Base-by-base conservation (phyloP, 2,797 vertebrate species). In the Prionace glauca region DNA sequence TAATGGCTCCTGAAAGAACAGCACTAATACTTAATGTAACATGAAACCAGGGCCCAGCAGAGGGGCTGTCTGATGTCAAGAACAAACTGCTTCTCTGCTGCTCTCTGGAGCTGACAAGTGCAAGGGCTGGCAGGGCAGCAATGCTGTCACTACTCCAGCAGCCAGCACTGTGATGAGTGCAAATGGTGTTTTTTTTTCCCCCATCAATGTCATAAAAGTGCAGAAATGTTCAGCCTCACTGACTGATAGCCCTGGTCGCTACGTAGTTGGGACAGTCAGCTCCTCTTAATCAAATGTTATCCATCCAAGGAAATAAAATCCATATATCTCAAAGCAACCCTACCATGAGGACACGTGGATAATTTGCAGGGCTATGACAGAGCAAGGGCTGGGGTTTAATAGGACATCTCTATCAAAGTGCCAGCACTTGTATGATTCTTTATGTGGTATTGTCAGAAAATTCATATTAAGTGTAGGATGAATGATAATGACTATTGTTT, bases 21-120 rank as follows among this genome's bases (percentile, higher is more conserved):
- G 97, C 96, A 96, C 97, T 98, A 97, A 97, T 97, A 97, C 97
- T 97, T 97, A 98, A 98, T 97, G 98, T 98, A 98, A 98, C 98
- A 98, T 98, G 98, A 98, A 98, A 98, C 98, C 98, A 98, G 97
- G 97, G 97, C 97, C 97, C 98, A 97, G 97, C 97, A 96, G 96
- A 96, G 97, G 96, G 97, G 97, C 97, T 97, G 97, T 97, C 97
- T 97, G 97, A 97, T 97, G 97, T 98, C 98, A 97, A 97, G 97
- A 98, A 96, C 97, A 97, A 97, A 97, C 97, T 97, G 96, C 97
- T 97, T 97, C 97, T 96, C 96, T 96, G 96, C 96, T 97, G 97
- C 96, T 97, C 97, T 97, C 97, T 97, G 97, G 97, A 98, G 98
- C 97, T 98, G 98, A 98, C 98, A 98, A 97, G 97, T 97, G 96